Base-by-base conservation (phyloP, 2,113 vertebrate species). In the Sciurus niger region DNA sequence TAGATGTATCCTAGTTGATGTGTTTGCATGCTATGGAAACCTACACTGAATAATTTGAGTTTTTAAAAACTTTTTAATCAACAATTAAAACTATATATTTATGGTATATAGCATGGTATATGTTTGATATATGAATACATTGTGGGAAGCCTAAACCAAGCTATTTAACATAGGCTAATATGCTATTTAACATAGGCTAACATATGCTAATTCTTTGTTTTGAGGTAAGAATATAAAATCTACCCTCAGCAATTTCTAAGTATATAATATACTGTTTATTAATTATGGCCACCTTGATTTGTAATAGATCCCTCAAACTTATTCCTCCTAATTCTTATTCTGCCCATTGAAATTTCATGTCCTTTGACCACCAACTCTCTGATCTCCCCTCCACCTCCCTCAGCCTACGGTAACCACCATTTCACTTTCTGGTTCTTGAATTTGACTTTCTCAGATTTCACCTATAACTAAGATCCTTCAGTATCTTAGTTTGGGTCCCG, bases 341-440 rank as follows among this genome's bases (percentile, higher is more conserved):
- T 48, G 51, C 37, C 17, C 51, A 22, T n/a, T 46, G 18, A 94
- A 63, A 37, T 37, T 72, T 30, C 40, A 34, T 12, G 25, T 32
- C 65, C 51, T 88, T 63, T 72, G 11, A 70, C 4, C 53, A 80
- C 37, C 4, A 87, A 12, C 7, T 72, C 13, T 34, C 24, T 72
- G 12, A 17, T 34, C 10, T 3, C 6, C 24, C 6, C 1, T 20
- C 18, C 17, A 53, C 4, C 16, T 48, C 16, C 1, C 43, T 48
- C 8, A 53, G 17, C 25, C n/a, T 55, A 34, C 53, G 8, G 22
- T 37, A 40, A 30, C 11, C 60, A 51, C 40, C 17, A 76, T 40
- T 85, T 77, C 16, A 0, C 20, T 63, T 10, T 74, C 30, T 83
- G 40, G 51, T 37, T 83, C 34, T 82, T 12, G 34, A 63, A 34